Base-by-base conservation (phyloP, 2,888 invertebrate species). In the Orchestes rusci region DNA sequence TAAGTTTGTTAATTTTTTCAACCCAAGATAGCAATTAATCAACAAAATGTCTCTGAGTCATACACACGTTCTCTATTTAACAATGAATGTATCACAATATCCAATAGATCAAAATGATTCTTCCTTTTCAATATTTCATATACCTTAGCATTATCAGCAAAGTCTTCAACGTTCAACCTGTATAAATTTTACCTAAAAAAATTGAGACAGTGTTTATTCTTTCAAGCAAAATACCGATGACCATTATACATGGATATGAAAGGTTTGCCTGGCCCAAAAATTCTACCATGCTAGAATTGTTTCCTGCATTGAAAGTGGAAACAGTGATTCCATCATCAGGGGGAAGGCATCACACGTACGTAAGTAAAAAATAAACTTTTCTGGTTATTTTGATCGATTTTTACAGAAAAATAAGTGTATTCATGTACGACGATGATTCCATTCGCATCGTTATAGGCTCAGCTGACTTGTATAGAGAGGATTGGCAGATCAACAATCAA, bases 401-500 rank as follows among this genome's bases (percentile, higher is more conserved):
- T 66, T 71, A 23, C 63, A 83, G 82, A 1, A 95, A 95, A 73
- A 78, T 95, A 76, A 90, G 91, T 75, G 64, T 95, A 1, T 71
- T 95, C 0, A 77, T 81, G 36, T 94, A 94, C 59, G 81, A 76
- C 50, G 84, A 92, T 57, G 76, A 81, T 0, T 86, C 89, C 0
- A 69, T 94, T 37, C 72, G 94, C 8, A 79, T 96, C 3, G 82
- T 93, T 0, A 78, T 96, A 19, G 89, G 88, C 1, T 95, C 95
- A 0, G 92, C 94, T 0, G 96, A 96, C 71, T 71, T 96, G 3
- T 86, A 93, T 55, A 73, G 80, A 13, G 83, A 85, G 50, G 96
- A 96, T 67, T 96, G 96, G 95, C 80, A 85, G 58, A 87, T 93
- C 64, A 80, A 93, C 56, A 91, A 92, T 1, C 95, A 96, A 67